Evolutionary conservation across 2,888 invertebrate genomes (phyloP).

Genomic region (Darwinula stevensoni): DNA sequence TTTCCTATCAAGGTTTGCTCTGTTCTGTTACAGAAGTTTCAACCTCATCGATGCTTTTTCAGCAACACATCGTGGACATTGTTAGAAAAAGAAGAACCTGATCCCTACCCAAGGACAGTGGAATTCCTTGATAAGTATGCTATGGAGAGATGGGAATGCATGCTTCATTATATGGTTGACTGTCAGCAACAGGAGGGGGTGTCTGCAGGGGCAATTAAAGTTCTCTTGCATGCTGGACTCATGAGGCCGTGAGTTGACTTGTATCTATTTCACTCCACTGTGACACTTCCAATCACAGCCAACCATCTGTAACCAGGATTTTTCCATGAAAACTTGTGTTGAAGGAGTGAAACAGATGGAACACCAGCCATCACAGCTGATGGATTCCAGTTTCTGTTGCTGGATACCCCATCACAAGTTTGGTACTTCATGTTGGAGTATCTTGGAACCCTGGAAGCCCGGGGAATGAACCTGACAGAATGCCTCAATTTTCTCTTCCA

Average conservation of each 20-base stretch:
- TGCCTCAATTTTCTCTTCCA: slow-evolving; percentile 88
- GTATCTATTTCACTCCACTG: no score
- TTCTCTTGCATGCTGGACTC: slow-evolving; percentile 66
- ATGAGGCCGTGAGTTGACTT: slow-evolving; percentile 59
- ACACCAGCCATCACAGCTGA: slow-evolving; percentile 50
- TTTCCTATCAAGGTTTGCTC: not conserved
- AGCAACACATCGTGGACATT: not conserved
- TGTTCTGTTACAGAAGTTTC: not conserved
- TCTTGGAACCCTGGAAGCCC: slow-evolving; percentile 61
- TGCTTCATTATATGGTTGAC: slow-evolving; percentile 75
- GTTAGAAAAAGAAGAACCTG: slow-evolving; percentile 14
- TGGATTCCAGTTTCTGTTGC: slow-evolving; percentile 83
- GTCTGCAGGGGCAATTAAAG: slow-evolving; percentile 72
- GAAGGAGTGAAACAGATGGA: no score
- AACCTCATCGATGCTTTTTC: not conserved
- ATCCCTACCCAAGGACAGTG: slow-evolving; percentile 50
- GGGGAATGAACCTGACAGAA: slow-evolving; percentile 59
- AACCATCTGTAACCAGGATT: no score
- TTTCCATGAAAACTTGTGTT: no score
- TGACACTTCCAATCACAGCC: no score
- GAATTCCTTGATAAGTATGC: slow-evolving; percentile 79
- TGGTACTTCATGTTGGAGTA: slow-evolving; percentile 96
- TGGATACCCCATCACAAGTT: slow-evolving; percentile 73
- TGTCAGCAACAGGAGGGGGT: slow-evolving; percentile 61
- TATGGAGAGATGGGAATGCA: slow-evolving; percentile 79